Evolutionary conservation across 2,797 vertebrate genomes (phyloP).

Genomic region (Buceros bicornis): DNA sequence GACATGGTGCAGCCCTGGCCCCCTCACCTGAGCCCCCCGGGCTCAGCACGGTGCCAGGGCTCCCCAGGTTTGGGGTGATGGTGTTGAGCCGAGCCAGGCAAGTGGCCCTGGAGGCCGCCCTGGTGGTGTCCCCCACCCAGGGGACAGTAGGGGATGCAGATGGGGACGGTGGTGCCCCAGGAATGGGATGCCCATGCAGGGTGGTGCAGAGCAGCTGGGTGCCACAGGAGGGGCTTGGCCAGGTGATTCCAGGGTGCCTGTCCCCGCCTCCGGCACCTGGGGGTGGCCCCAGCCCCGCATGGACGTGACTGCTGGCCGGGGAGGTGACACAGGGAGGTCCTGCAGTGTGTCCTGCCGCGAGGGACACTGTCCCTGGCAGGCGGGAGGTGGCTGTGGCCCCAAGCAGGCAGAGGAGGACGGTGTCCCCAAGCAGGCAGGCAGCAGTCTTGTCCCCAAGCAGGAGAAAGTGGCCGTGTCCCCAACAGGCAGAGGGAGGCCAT

Average conservation of each 20-base stretch:
- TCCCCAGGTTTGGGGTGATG: neutral
- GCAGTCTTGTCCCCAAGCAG: neutral
- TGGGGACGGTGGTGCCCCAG: rapidly evolving
- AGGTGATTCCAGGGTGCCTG: rapidly evolving
- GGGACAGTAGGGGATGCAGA: neutral
- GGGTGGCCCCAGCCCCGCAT: rapidly evolving
- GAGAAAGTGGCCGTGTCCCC: neutral
- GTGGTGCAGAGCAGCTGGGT: neutral
- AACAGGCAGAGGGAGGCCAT: neutral
- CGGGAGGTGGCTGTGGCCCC: rapidly evolving
- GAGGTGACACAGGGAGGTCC: neutral
- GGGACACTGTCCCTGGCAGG: neutral
- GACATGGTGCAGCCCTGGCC: neutral
- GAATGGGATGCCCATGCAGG: rapidly evolving
- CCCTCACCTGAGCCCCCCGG: rapidly evolving
- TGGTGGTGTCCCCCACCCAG: rapidly evolving
- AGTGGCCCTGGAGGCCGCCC: neutral
- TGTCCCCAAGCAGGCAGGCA: neutral
- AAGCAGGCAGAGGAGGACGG: neutral
- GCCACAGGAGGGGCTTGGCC: neutral
- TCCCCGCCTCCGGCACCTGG: rapidly evolving
- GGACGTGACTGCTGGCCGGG: rapidly evolving
- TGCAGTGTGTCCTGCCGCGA: rapidly evolving
- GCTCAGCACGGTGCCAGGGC: rapidly evolving
- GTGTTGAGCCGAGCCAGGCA: neutral